A percentile compares a stretch with the other conserved stretches of the same genome.
These are phyloP conservation scores for Cephus runcator DNA, from an alignment of 2,888 invertebrate species.

Conservation along the genomic window DNA sequence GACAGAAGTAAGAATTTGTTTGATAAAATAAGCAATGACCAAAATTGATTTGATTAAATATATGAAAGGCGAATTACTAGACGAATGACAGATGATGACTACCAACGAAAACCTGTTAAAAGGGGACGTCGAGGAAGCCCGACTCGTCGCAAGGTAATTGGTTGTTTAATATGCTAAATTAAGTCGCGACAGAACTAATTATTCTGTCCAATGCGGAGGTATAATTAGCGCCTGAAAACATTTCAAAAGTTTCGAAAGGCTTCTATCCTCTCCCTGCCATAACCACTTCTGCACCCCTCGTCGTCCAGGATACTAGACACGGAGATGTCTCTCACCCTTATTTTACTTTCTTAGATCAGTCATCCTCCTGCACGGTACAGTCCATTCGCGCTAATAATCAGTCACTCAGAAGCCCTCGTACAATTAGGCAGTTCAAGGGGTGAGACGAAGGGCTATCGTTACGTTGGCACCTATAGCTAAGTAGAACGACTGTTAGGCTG, in stretches of 20 bases:
- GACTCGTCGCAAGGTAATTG: slow-evolving; percentile 10
- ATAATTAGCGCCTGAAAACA: slow-evolving; percentile 17
- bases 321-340: not conserved
- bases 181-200: slow-evolving; percentile 14
- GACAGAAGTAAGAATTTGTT: not conserved
- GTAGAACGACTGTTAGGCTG: not conserved
- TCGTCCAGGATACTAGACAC: not conserved
- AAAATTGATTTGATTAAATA: not conserved
- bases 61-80: not conserved
- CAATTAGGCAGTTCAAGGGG: not conserved
- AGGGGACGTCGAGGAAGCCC: not conserved
- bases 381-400: slow-evolving; percentile 17
- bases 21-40: not conserved
- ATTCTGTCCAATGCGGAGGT: slow-evolving; percentile 16
- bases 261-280: slow-evolving; percentile 2
- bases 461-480: not conserved
- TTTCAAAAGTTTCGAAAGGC: slow-evolving; percentile 12
- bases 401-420: slow-evolving; percentile 16
- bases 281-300: not conserved
- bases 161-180: slow-evolving; percentile 16
- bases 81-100: not conserved
- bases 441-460: not conserved
- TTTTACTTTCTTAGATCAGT: not conserved
- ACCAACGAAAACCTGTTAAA: not conserved
- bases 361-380: slow-evolving; percentile 6